Evolutionary conservation across 2,888 invertebrate genomes (phyloP).

Genomic region (Eilema caniola): DNA sequence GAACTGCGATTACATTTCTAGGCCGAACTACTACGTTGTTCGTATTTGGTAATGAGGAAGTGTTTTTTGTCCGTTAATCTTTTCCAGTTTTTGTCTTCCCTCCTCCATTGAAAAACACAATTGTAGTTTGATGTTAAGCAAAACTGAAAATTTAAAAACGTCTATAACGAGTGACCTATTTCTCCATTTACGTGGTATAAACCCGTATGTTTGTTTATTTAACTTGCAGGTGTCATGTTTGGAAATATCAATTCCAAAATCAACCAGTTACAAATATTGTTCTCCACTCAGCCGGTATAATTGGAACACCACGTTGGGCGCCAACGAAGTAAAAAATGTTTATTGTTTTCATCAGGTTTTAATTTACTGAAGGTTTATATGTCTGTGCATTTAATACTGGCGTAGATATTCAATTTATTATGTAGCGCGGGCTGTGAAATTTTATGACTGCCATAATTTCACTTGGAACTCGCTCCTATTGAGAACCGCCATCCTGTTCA

Average conservation of each 20-base stretch:
- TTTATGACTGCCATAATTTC: conserved; percentile 45
- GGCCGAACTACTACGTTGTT: too few species aligned
- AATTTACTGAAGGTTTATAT: conserved; percentile 17
- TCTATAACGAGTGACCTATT: not conserved
- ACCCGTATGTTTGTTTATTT: not conserved
- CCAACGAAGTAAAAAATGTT: conserved; percentile 50
- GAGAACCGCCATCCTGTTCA: conserved; percentile 26
- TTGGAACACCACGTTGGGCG: conserved; percentile 57
- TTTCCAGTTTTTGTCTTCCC: not conserved
- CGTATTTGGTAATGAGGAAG: not conserved
- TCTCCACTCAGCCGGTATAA: conserved; percentile 34
- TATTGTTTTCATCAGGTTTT: conserved; percentile 43
- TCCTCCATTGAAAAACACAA: not conserved
- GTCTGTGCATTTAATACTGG: conserved; percentile 24
- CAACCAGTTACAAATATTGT: conserved; percentile 28
- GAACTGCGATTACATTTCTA: not conserved
- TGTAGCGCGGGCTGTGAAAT: conserved; percentile 31
- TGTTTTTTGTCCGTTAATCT: not conserved
- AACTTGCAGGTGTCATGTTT: not conserved
- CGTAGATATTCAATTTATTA: conserved; percentile 26
- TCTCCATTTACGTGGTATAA: not conserved
- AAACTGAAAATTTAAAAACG: not conserved
- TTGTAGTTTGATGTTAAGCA: not conserved
- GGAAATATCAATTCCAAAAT: conserved; percentile 26
- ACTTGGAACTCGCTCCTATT: conserved; percentile 26